phyloP scores from a whole-genome alignment of 2,113 vertebrate species.

The Tapirus terrestris region DNA sequence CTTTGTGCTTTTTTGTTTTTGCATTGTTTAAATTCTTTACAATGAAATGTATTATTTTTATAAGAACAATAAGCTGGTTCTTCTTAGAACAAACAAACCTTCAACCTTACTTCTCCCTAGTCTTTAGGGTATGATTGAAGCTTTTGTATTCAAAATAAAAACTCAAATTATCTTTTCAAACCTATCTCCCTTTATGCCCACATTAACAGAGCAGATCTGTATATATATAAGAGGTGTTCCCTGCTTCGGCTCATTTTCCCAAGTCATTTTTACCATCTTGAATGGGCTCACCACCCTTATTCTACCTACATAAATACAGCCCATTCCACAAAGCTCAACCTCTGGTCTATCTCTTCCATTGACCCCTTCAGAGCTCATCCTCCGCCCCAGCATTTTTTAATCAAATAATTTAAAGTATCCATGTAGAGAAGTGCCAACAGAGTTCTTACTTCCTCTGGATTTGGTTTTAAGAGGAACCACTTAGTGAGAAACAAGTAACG shows the following conservation, averaged over 20 bases:
- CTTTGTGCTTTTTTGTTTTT: background rate
- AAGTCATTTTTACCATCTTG: background rate
- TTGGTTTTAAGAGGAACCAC: slow-evolving; percentile 63
- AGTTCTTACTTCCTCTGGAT: slow-evolving; percentile 55
- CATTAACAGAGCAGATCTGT: background rate
- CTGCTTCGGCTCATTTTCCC: background rate
- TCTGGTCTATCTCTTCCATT: background rate
- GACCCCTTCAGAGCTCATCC: background rate
- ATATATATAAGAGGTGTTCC: background rate
- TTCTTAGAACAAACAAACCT: slow-evolving; percentile 7
- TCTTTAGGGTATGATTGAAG: background rate
- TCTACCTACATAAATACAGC: background rate
- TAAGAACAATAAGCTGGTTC: background rate
- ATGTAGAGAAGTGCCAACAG: background rate
- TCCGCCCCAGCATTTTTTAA: background rate
- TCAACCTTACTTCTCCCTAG: background rate
- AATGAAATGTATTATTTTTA: slow-evolving; percentile 34
- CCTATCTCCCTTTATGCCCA: background rate
- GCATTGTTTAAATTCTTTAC: background rate
- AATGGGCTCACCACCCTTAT: background rate
- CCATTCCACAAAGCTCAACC: background rate
- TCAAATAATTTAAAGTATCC: background rate
- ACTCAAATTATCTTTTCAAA: background rate
- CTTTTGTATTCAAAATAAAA: slow-evolving; percentile 34
- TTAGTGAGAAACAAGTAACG: background rate